These are phyloP conservation scores for Eumaeus atala DNA, from an alignment of 1,140 invertebrate species.

Conservation along the genomic window DNA sequence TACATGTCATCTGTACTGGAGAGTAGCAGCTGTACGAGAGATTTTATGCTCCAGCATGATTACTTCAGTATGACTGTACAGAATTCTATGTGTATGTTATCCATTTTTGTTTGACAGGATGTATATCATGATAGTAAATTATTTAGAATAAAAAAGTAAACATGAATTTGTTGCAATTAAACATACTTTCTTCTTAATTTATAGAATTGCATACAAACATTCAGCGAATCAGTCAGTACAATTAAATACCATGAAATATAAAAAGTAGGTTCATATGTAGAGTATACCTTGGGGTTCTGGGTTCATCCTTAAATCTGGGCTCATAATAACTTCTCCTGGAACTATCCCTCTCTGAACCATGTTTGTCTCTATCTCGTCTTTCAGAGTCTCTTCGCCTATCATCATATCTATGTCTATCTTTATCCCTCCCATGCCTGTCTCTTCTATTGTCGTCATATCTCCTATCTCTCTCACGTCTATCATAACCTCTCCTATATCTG, in stretches of 20 bases:
- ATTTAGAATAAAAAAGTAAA: too few relatives aligned
- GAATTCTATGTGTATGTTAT: too few relatives aligned
- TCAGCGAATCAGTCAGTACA: too few relatives aligned
- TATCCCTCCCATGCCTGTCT: constrained; percentile 40
- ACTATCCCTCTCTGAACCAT: constrained; percentile 59
- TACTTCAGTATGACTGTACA: too few relatives aligned
- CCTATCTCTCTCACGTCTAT: constrained; percentile 30
- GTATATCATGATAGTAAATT: too few relatives aligned
- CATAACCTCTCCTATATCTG: constrained; percentile 40
- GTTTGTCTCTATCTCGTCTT: constrained; percentile 58
- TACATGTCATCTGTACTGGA: too few relatives aligned
- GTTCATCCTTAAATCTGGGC: constrained; percentile 84
- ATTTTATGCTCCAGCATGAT: too few relatives aligned
- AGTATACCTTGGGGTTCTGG: constrained; percentile 81
- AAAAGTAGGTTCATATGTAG: not conserved
- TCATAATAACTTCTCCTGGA: constrained; percentile 80
- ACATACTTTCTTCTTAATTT: not conserved
- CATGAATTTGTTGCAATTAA: too few relatives aligned
- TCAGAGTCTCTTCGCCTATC: constrained; percentile 34
- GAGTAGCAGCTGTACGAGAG: too few relatives aligned
- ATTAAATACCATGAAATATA: too few relatives aligned
- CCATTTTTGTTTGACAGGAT: too few relatives aligned
- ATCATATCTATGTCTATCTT: constrained; percentile 63
- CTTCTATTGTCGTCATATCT: constrained; percentile 35
- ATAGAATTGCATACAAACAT: not conserved